phyloP scores from a whole-genome alignment of 2,888 invertebrate species.

The Boloria euphrosyne region DNA sequence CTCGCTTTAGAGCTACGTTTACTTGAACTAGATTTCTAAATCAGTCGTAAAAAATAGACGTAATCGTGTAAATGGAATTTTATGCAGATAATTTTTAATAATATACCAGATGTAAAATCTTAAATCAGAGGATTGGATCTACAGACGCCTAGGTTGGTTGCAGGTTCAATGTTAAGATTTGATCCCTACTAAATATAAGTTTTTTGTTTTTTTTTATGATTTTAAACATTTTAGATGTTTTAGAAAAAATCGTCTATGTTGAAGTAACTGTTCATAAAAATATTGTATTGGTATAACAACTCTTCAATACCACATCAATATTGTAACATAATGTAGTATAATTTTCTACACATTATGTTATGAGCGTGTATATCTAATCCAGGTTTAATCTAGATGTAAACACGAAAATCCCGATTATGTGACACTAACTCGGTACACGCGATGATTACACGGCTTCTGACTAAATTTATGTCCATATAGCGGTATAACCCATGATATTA shows the following conservation, averaged over 20 bases:
- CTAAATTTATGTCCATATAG: not conserved
- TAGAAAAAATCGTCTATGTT: too few relatives aligned
- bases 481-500: not conserved
- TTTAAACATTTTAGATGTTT: too few relatives aligned
- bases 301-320: not conserved
- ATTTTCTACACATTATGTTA: not conserved
- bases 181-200: too few relatives aligned
- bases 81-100: not conserved
- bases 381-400: slow-evolving; percentile 12
- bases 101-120: not conserved
- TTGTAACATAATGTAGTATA: not conserved
- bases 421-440: not conserved
- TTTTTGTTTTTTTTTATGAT: too few relatives aligned
- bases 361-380: not conserved
- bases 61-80: slow-evolving; percentile 6
- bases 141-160: too few relatives aligned
- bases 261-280: too few relatives aligned
- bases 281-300: too few relatives aligned
- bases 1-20: slow-evolving; percentile 9
- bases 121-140: too few relatives aligned
- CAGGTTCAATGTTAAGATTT: too few relatives aligned
- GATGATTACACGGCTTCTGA: slow-evolving; percentile 15
- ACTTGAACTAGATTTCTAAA: slow-evolving; percentile 16
- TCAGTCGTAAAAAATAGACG: slow-evolving; percentile 8
- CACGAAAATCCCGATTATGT: slow-evolving; percentile 20